A percentile compares a stretch with the other conserved stretches of the same genome.
phyloP scores from a whole-genome alignment of 2,797 vertebrate genomes.

The Sebastes minor region DNA sequence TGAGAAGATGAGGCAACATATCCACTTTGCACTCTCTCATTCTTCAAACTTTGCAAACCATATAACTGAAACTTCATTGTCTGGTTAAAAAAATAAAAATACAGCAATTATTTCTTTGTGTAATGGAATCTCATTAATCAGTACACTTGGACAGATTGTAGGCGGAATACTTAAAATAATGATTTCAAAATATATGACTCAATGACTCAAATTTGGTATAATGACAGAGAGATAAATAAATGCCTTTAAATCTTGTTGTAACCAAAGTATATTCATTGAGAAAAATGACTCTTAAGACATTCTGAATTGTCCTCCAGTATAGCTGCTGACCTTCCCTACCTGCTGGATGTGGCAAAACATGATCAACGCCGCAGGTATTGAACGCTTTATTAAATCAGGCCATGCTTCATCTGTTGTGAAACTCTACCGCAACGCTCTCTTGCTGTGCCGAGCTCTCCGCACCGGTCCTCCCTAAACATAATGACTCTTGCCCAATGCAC shows the following conservation, averaged over 20 bases:
- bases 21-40: not conserved
- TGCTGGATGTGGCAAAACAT: conserved; percentile 29
- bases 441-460: conserved; percentile 34
- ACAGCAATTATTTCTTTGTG: not conserved
- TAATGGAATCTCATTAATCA: conserved; percentile 21
- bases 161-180: conserved; percentile 23
- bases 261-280: not conserved
- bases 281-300: not conserved
- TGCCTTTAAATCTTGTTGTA: not conserved
- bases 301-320: conserved; percentile 23
- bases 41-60: not conserved
- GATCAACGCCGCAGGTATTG: conserved; percentile 50
- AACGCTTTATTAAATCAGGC: conserved; percentile 41
- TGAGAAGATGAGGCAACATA: not conserved
- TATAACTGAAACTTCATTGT: not conserved
- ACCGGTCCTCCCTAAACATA: conserved; percentile 38
- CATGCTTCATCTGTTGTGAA: conserved; percentile 32
- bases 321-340: conserved; percentile 31
- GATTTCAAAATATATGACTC: conserved; percentile 28
- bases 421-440: conserved; percentile 28
- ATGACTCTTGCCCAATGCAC: conserved; percentile 37
- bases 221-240: not conserved
- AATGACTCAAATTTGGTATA: not conserved
- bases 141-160: not conserved
- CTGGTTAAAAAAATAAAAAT: not conserved